Evolutionary conservation across 2,888 invertebrate genomes (phyloP), one percentile per base, ranked within the genome.

Genomic region (Anticlea derivata): DNA sequence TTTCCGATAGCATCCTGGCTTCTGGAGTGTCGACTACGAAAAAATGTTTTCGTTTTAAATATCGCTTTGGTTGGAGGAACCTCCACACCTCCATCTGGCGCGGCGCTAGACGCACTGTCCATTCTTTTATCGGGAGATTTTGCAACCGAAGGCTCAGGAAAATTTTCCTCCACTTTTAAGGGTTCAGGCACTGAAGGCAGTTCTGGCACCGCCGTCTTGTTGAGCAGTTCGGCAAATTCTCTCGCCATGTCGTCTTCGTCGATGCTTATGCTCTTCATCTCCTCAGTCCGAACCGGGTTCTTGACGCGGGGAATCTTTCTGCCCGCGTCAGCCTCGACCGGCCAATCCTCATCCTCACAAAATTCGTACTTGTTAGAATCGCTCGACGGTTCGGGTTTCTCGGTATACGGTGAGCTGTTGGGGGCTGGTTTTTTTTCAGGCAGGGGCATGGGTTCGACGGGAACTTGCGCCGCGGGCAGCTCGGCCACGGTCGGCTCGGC

Each of bases 351-450:
- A 60, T 95, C 95, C 55, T 95, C 95, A 61, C 94, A 94, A 73
- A 96, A 96, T 76, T 96, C 96, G 72, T 96, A 96, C 73, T 96
- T 96, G 0, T 96, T 96, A 0, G 95, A 94, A 43, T 93, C 86
- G 60, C 82, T 86, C 0, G 86, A 79, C 10, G 88, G 79, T 63
- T 91, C 83, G 59, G 91, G 78, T 78, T 91, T 80, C 66, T 86
- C 87, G 34, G 64, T 59, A 22, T 61, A 30, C 7, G 68, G 61
- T 29, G 65, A 53, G 35, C 71, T 74, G 22, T 75, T 75, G 0
- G 66, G 17, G 4, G 17, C 17, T 17, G 4, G 27, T 59, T 77
- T 81, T 55, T 78, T 80, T 50, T 85, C 85, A 2, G 45, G 46
- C 39, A 63, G 43, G 11, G 67, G 61, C 23, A 73, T 61, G 37